Evolutionary conservation across 1,140 invertebrate genomes (phyloP), one percentile per base, ranked within the genome.

Genomic region (Trichonephila clavata): DNA sequence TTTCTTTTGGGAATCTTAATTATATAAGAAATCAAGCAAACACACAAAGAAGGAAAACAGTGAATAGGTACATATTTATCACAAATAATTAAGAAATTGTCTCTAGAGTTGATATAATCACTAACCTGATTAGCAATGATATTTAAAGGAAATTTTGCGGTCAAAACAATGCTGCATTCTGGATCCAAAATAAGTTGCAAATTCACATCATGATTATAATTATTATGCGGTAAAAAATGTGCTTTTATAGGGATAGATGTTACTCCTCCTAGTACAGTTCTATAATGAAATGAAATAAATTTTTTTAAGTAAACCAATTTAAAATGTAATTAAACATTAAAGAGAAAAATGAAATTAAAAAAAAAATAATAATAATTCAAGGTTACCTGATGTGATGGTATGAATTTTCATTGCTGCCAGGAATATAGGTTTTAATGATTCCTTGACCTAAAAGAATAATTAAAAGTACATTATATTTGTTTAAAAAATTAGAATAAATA

Each of bases 131-230:
- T 88, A 16, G 92, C 21, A n/a, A 81, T n/a, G 16, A 80, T n/a
- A 50, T 81, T 57, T 6, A 93, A 87, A 6, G 92, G 92, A 50
- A 93, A 93, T 27, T 27, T 93, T n/a, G 92, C 92, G 27, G 24
- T 57, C 10, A 93, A 27, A 6, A 88, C 92, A 24, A 61, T 14
- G 50, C 92, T 93, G 27, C 92, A 93, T 93, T 87, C 92, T 10
- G 92, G 92, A 93, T 93, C 92, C 8, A 93, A 57, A 81, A 87
- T 80, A 10, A 93, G 27, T 20, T 87, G 50, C 27, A 93, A 43
- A 80, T 63, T 80, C 7, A 93, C 63, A 39, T 77, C 84, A 20
- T 27, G 32, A 32, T 50, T 80, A 61, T 6, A 50, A 6, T 80
- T 24, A 13, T 21, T 18, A 27, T 65, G 39, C 8, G 84, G 84